A percentile compares a stretch with the other conserved stretches of the same genome.
These are phyloP conservation scores for Watsonalla binaria DNA, from an alignment of 2,888 invertebrate species.

Conservation along the genomic window DNA sequence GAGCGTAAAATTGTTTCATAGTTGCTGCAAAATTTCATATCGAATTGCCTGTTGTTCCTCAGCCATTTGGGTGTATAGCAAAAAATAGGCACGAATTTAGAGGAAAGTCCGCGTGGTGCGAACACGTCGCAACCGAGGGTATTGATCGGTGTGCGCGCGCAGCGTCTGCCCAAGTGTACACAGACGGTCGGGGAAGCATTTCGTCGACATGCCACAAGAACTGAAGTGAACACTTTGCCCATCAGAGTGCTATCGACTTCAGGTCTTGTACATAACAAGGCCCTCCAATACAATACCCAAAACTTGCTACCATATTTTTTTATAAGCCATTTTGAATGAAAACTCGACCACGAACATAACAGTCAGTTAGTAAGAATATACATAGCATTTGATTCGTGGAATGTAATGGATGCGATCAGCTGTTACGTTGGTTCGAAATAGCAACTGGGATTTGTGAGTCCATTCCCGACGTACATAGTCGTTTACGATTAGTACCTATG, in stretches of 20 bases:
- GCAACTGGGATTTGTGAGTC: neutral
- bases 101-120: slow-evolving; percentile 59
- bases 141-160: slow-evolving; percentile 77
- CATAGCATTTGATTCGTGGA: slow-evolving; percentile 17
- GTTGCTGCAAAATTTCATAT: slow-evolving; percentile 30
- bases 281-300: slow-evolving; percentile 2
- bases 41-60: slow-evolving; percentile 33
- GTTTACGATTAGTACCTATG: too few species aligned
- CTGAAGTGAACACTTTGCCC: slow-evolving; percentile 61
- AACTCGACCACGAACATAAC: too few species aligned
- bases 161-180: slow-evolving; percentile 65
- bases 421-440: slow-evolving; percentile 5
- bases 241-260: slow-evolving; percentile 56
- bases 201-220: slow-evolving; percentile 57
- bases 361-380: slow-evolving; percentile 13
- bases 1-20: slow-evolving; percentile 30
- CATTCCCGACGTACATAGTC: neutral
- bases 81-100: slow-evolving; percentile 65
- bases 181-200: slow-evolving; percentile 63
- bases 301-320: too few species aligned
- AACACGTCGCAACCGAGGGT: slow-evolving; percentile 63
- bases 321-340: too few species aligned
- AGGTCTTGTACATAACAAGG: slow-evolving; percentile 33
- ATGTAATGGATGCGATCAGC: slow-evolving; percentile 42
- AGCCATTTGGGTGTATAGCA: slow-evolving; percentile 46